Percentiles rank a stretch among this genome's conserved stretches.
phyloP scores from a whole-genome alignment of 2,888 invertebrate species.

The Celastrina argiolus region DNA sequence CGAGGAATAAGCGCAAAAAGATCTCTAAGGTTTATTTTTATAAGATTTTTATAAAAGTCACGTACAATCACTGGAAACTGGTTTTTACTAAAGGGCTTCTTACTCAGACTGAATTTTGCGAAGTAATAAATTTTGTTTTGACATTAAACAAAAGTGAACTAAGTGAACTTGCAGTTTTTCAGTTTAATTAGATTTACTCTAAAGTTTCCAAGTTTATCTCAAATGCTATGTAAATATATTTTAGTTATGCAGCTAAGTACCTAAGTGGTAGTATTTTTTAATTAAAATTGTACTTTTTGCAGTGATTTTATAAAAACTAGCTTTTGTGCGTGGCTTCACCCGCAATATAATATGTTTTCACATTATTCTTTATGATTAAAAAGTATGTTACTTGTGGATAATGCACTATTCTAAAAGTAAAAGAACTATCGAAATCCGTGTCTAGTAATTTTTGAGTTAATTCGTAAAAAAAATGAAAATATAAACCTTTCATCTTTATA shows the following conservation, averaged over 20 bases:
- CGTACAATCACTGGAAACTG: conserved; percentile 13
- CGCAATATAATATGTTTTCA: no score
- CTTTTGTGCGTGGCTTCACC: no score
- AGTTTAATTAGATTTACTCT: not conserved
- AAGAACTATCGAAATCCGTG: no score
- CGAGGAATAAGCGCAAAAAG: conserved; percentile 17
- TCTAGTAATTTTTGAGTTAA: no score
- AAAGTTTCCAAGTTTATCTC: not conserved
- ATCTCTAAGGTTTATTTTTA: conserved; percentile 15
- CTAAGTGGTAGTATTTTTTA: not conserved
- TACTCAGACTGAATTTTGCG: not conserved
- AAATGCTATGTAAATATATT: not conserved
- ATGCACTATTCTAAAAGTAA: no score
- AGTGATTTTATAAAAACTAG: no score
- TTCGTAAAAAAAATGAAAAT: no score
- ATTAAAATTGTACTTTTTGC: not conserved
- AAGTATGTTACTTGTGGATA: no score
- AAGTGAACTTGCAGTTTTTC: not conserved
- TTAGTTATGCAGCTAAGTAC: not conserved
- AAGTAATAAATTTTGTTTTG: not conserved
- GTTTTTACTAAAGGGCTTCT: not conserved
- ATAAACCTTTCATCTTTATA: no score
- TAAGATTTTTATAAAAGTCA: conserved; percentile 21
- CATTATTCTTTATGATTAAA: no score
- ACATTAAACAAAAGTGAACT: not conserved